Base-by-base conservation (phyloP, 2,113 vertebrate species). In the Dicentrarchus labrax region DNA sequence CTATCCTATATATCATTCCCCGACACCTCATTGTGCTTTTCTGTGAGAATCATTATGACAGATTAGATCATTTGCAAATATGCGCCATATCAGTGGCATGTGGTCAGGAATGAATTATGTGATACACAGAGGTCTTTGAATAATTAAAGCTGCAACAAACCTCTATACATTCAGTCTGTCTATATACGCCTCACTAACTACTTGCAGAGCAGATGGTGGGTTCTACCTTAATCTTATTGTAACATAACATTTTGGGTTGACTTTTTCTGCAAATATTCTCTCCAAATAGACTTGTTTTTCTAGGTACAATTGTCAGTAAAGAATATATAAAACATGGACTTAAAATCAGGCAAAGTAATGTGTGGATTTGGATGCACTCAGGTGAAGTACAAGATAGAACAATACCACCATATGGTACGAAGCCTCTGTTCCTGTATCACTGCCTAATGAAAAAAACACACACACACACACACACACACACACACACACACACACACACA, bases 31-130 rank as follows among this genome's bases (percentile, higher is more conserved):
- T 76, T 87, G 86, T 78, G 71, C 80, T 64, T 80, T 88, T 89
- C 78, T 80, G 72, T 74, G 76, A 74, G 82, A 86, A 88, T 87
- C 86, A 81, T 78, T 80, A 91, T 85, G 86, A 90, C 82, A 82
- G 76, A 88, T 79, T 53, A 79, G 84, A 86, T 81, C 43, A 13
- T 85, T 88, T 87, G 82, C 79, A 83, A 88, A 85, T 79, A 72
- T 72, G 61, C 11, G 3, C 80, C 61, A 65, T 72, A 87, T 83
- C 69, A 85, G 74, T 87, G 73, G 79, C 82, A 79, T 82, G 65
- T 74, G 74, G 38, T 83, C 83, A 83, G 30, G 80, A 74, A 84
- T 88, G n/a, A 89, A 75, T 86, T 75, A 85, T 72, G 83, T 53
- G 41, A 62, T 76, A 62, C 51, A 73, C 53, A 79, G 51, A 76